Evolutionary conservation across 23 tunicate species (phyloP), one percentile per base, ranked within the genome.

Genomic region (Trididemnum nubilum): DNA sequence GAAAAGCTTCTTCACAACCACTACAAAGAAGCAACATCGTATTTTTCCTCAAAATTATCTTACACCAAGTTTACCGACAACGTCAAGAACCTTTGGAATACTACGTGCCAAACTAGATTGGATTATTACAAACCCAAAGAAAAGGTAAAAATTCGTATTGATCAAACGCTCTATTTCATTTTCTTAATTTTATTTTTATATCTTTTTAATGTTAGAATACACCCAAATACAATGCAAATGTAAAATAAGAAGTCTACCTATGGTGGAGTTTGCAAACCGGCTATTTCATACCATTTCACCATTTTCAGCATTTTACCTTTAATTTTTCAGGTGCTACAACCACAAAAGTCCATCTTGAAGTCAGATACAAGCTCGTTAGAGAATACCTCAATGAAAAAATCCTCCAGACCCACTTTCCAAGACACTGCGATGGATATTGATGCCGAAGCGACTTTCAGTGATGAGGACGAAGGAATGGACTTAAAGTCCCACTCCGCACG

Each of bases 1-100:
- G 97, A 91, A 34, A 91, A 91, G 65, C 54, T 91, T 40, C 84
- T 91, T 0, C 97, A 81, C 82, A 67, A 57, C 27, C 80, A 81
- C 66, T 91, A 91, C 80, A 91, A 85, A 35, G 88, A 77, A 22
- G 44, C 64, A 0, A 89, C 64, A 2, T 22, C 78, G 19, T 39
- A 61, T 28, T 76, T 76, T 74, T 21, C 73, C 1, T 38, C 81
- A 3, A 34, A 73, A 18, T 67, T 52, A 21, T 58, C 50, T 2
- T 54, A 31, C 73, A 70, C 57, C 23, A 69, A 35, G 36, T 85
- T 50, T 65, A 19, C 51, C 1, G 90, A 74, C 9, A 78, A 70
- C 26, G 65, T 85, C 31, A 65, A 52, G 36, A 12, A 51, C 15
- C 36, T 85, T 5, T 85, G 83, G 83, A n/a, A 79, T 0, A 24